phyloP scores from a whole-genome alignment of 2,113 vertebrate species.

The Felis catus region F.catus_Fca126_mat1.0 CM031427.1:25240001-25240500 shows the following conservation, averaged over 20 bases:
- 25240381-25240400: slow-evolving; percentile 83
- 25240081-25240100: background rate
- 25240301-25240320: background rate
- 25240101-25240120: background rate
- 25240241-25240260: background rate
- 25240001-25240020: background rate
- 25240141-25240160: background rate
- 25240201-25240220: background rate
- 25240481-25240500: slow-evolving; percentile 87
- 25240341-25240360: background rate
- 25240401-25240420: slow-evolving; percentile 81
- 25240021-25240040: background rate
- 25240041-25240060: background rate
- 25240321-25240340: background rate
- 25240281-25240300: background rate
- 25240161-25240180: background rate
- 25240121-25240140: background rate
- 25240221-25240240: background rate
- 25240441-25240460: slow-evolving; percentile 83
- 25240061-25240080: background rate
- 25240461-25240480: slow-evolving; percentile 87
- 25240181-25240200: background rate
- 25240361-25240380: slow-evolving; percentile 51
- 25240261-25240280: background rate
- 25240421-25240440: slow-evolving; percentile 77